Evolutionary conservation across 2,797 vertebrate genomes (phyloP).

Genomic region (Margarornis squamiger): DNA sequence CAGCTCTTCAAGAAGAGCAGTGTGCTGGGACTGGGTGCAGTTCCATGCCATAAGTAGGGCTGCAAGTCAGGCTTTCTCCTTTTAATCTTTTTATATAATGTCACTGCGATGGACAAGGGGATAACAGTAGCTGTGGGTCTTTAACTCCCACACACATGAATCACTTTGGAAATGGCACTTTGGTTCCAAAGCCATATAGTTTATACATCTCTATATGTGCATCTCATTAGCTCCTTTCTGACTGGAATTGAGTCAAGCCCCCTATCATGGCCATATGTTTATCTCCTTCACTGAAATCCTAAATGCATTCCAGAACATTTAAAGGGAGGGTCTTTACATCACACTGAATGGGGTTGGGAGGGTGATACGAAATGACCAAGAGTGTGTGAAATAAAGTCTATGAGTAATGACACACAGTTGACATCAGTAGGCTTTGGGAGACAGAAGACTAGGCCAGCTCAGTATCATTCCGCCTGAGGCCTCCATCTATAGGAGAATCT

Average conservation of each 20-base stretch:
- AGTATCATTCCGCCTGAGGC: not conserved
- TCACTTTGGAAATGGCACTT: not conserved
- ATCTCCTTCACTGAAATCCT: not conserved
- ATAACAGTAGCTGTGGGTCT: not conserved
- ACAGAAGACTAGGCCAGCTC: not conserved
- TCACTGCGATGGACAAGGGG: not conserved
- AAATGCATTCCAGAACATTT: not conserved
- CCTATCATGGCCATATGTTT: fast-evolving
- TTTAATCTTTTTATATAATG: not conserved
- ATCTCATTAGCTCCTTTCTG: not conserved
- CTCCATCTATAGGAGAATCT: not conserved
- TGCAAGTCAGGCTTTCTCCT: not conserved
- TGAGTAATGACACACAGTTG: not conserved
- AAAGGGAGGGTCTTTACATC: not conserved
- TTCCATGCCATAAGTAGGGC: not conserved
- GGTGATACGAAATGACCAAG: not conserved
- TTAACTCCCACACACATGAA: not conserved
- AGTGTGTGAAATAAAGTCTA: not conserved
- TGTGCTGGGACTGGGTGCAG: not conserved
- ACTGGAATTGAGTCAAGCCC: fast-evolving
- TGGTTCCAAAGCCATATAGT: not conserved
- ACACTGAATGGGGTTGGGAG: too few species aligned
- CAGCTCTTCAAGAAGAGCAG: not conserved
- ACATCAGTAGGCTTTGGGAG: not conserved
- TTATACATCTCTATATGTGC: too few species aligned